Evolutionary conservation across 2,888 invertebrate genomes (phyloP), one percentile per base, ranked within the genome.

Genomic region (Lepidochrysops patricia): DNA sequence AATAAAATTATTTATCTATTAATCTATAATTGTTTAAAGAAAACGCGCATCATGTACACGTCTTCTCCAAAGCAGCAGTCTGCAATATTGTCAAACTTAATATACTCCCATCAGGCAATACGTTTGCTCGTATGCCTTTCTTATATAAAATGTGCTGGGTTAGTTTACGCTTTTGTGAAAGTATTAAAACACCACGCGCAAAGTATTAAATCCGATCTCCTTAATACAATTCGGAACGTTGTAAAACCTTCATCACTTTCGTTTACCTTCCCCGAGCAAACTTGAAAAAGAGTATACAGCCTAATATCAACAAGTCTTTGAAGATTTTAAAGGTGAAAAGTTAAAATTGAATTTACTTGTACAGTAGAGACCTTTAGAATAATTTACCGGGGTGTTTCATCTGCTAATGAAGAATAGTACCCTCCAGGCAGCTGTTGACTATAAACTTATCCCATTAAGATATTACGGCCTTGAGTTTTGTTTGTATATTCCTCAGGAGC

Each of bases 351-450:
- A 85, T 85, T 86, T 83, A 79, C 80, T 82, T 80, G 83, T 77
- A 77, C 84, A 82, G 69, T 83, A 85, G 87, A 86, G 87, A 87
- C 88, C 87, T 74, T 71, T 85, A 85, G 86, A 84, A 86, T 87
- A 84, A 86, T 85, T 84, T 81, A 84, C 75, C 74, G 69, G 76
- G 72, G 81, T 43, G 77, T 74, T 79, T 78, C 79, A 71, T 73
- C 72, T 70, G 68, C 74, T 88, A 88, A 88, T 87, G 86, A 86
- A 85, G 84, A 85, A 74, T 80, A 84, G 76, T 85, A 73, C 79
- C 71, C 87, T 82, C 87, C 63, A 73, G 84, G 73, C 78, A 77
- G 75, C 81, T 80, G 79, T 86, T 81, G 72, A 76, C 68, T 74
- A 74, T 19, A 73, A 88, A 88, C 85, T 88, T 86, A 72, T 68